Evolutionary conservation across 2,113 vertebrate species (phyloP).

Genomic region (Cynopterus brachyotis): DNA sequence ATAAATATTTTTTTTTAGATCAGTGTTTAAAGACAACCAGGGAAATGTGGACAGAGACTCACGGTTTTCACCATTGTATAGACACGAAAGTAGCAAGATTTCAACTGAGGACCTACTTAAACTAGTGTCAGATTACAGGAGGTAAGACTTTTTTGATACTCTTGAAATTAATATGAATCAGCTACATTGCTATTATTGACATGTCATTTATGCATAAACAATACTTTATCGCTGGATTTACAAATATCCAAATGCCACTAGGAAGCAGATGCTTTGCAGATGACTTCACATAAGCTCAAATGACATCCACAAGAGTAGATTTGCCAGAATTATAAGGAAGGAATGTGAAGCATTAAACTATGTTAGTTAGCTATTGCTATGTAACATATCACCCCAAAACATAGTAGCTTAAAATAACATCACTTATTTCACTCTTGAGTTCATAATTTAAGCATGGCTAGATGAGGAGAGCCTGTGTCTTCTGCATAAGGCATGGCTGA

Average conservation of each 20-base stretch:
- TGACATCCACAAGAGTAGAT: constrained; percentile 2
- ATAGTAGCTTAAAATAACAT: background rate
- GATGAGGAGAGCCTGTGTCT: background rate
- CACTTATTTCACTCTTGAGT: background rate
- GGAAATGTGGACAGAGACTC: constrained; percentile 96
- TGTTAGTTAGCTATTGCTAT: background rate
- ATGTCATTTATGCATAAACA: background rate
- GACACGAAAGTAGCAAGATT: constrained; percentile 97
- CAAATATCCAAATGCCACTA: background rate
- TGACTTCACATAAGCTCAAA: constrained; percentile 53
- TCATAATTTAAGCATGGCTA: background rate
- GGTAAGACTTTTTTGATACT: constrained; percentile 82
- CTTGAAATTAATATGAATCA: background rate
- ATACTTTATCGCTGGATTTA: background rate
- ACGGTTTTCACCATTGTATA: constrained; percentile 96
- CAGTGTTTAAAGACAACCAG: constrained; percentile 97
- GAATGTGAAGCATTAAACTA: background rate
- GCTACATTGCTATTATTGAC: background rate
- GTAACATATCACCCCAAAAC: background rate
- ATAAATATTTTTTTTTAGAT: constrained; percentile 82
- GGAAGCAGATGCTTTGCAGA: constrained; percentile 46
- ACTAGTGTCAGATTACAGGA: constrained; percentile 93
- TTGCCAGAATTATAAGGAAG: constrained; percentile 48
- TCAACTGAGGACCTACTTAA: constrained; percentile 96
- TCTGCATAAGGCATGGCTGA: background rate